These are phyloP conservation scores for Rhyzopertha dominica DNA, from an alignment of 1,140 invertebrate genomes.

Conservation along the genomic window DNA sequence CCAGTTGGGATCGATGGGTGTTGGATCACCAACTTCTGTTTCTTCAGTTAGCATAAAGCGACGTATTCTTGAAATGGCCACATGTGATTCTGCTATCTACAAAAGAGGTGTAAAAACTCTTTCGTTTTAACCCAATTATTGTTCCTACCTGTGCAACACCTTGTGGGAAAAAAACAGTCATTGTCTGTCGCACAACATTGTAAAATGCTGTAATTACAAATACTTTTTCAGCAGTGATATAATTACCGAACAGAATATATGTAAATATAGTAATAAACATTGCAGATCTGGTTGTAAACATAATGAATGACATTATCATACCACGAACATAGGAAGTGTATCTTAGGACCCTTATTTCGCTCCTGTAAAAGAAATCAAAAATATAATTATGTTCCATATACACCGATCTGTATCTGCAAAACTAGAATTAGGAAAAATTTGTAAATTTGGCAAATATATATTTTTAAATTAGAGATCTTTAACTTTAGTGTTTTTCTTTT, in stretches of 20 bases:
- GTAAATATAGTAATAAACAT: constrained; percentile 71
- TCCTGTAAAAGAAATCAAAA: constrained; percentile 45
- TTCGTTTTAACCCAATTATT: constrained; percentile 35
- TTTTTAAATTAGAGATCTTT: too few relatives aligned
- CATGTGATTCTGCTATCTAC: constrained; percentile 53
- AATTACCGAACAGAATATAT: constrained; percentile 62
- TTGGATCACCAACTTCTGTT: constrained; percentile 39
- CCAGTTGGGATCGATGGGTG: constrained; percentile 1
- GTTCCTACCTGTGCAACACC: constrained; percentile 55
- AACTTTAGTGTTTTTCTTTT: too few relatives aligned
- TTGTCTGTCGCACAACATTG: constrained; percentile 63
- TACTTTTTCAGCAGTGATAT: constrained; percentile 70
- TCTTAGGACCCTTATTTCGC: constrained; percentile 60
- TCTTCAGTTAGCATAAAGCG: constrained; percentile 65
- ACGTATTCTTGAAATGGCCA: constrained; percentile 61
- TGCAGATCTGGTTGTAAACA: constrained; percentile 67
- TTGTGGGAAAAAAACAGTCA: constrained; percentile 67
- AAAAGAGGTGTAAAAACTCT: constrained; percentile 1
- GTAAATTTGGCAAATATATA: too few relatives aligned
- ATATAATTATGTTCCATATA: too few relatives aligned
- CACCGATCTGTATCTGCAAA: too few relatives aligned
- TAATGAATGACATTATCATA: constrained; percentile 66
- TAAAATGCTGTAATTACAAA: constrained; percentile 66
- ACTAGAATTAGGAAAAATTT: too few relatives aligned
- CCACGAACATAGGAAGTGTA: constrained; percentile 67